Evolutionary conservation across 2,797 vertebrate species (phyloP), one percentile per base, ranked within the genome.

Genomic region (Coilia nasus): DNA sequence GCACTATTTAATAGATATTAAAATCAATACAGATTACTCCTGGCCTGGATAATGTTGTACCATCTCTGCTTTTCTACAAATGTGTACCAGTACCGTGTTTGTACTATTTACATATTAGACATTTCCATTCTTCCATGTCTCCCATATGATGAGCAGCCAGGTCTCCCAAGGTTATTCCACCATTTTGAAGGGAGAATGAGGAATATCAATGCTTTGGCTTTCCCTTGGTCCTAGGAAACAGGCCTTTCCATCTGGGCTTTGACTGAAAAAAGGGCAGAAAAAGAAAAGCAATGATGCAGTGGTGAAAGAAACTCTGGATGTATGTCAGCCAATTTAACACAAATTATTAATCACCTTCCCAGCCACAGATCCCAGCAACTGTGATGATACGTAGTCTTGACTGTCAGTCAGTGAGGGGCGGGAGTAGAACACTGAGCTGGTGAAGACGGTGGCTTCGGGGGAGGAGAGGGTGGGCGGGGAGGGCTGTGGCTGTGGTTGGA

Each of bases 331-430:
- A 47, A 44, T 11, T 44, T 7, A 11, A 25, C 46, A 75, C 15
- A 41, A 78, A 12, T 47, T 21, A 44, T 46, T 71, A 17, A 23
- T 84, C 44, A 86, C 86, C 85, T 87, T 82, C 2, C 81, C 82
- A 35, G 67, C 7, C 81, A 25, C 59, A 82, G 41, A 44, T 46
- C 17, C 54, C 21, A 64, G 46, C 9, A 19, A 10, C 47, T 35
- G 31, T 9, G 83, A 75, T 25, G 14, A 28, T 14, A 44, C 64
- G 44, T 31, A 41, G 28, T 83, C 67, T 15, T 35, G 54, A 11
- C 54, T 15, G 1, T 28, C 44, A 41, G 59, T 1, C 0, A 7
- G 28, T 14, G 46, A 47, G 1, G 83, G 62, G 5, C 28, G 11
- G 57, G 47, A 25, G 67, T 82, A 56, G 80, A 86, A 82, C 46